Percentiles rank a stretch among this genome's conserved stretches.
These are phyloP conservation scores for Drosophila acutilabella DNA, from an alignment of 2,888 invertebrate species.

Conservation along the genomic window DNA sequence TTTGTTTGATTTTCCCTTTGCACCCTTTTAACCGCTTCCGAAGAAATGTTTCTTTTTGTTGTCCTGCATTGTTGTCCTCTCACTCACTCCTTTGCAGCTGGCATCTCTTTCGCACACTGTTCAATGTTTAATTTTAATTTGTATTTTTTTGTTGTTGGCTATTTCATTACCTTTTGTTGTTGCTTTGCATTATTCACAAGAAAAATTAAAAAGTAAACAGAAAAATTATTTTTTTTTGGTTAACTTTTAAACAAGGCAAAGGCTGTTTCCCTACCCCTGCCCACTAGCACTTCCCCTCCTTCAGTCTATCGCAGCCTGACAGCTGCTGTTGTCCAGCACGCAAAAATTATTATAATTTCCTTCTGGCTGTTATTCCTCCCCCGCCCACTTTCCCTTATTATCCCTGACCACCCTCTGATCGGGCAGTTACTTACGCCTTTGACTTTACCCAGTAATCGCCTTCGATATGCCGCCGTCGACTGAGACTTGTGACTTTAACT, in stretches of 20 bases:
- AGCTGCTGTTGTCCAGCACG: conserved; percentile 65
- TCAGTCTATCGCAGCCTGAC: conserved; percentile 15
- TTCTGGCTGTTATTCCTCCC: conserved; percentile 41
- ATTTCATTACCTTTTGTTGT: conserved; percentile 49
- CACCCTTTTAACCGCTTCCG: conserved; percentile 38
- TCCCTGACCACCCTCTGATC: conserved; percentile 1
- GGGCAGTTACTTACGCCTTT: conserved; percentile 47
- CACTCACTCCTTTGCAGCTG: not conserved
- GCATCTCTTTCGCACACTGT: conserved; percentile 34
- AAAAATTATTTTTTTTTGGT: conserved; percentile 24
- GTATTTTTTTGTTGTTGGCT: conserved; percentile 45
- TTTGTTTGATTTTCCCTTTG: conserved; percentile 61
- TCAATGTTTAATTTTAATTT: conserved; percentile 63
- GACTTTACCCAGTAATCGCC: conserved; percentile 65
- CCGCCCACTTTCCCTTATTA: too few species aligned
- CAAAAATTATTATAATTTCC: conserved; percentile 75
- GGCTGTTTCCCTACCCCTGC: conserved; percentile 1
- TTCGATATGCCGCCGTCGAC: conserved; percentile 57
- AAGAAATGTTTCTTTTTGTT: not conserved
- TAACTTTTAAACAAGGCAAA: conserved; percentile 55
- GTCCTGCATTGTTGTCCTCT: conserved; percentile 20
- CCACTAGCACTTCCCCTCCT: not conserved
- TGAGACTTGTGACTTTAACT: conserved; percentile 36
- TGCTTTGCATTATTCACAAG: conserved; percentile 60
- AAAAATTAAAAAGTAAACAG: conserved; percentile 48